A percentile compares a stretch with the other conserved stretches of the same genome.
Evolutionary conservation across 2,113 vertebrate species (phyloP).

Genomic region (Takifugu flavidus): DNA sequence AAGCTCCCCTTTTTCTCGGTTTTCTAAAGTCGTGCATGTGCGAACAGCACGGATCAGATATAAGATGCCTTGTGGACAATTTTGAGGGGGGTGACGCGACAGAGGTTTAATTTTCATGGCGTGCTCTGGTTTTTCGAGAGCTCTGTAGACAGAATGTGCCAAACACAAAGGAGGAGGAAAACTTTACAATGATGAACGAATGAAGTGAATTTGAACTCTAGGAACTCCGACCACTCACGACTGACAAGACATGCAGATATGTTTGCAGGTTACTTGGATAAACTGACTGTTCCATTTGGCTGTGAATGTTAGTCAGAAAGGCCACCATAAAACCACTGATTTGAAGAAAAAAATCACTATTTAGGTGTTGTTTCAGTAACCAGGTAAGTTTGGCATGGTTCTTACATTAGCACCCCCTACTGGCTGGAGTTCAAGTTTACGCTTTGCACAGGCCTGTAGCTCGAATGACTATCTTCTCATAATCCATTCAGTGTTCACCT

Average conservation of each 20-base stretch:
- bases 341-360: neutral
- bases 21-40: neutral
- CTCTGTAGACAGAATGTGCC: neutral
- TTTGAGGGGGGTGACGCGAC: slow-evolving; percentile 19
- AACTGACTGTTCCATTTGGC: neutral
- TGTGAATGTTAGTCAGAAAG: neutral
- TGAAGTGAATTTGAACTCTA: slow-evolving; percentile 30
- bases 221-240: no score
- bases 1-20: no score
- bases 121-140: neutral
- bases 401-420: no score
- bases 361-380: neutral
- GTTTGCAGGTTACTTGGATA: no score
- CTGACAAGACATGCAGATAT: no score
- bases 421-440: no score
- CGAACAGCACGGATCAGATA: slow-evolving; percentile 13
- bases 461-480: no score
- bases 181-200: slow-evolving; percentile 36
- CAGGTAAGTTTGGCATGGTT: no score
- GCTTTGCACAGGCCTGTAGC: no score
- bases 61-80: slow-evolving; percentile 17
- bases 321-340: neutral
- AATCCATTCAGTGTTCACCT: no score
- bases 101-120: slow-evolving; percentile 19
- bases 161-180: slow-evolving; percentile 17